Evolutionary conservation across 2,797 vertebrate genomes (phyloP).

Genomic region (Eulemur rubriventer): DNA sequence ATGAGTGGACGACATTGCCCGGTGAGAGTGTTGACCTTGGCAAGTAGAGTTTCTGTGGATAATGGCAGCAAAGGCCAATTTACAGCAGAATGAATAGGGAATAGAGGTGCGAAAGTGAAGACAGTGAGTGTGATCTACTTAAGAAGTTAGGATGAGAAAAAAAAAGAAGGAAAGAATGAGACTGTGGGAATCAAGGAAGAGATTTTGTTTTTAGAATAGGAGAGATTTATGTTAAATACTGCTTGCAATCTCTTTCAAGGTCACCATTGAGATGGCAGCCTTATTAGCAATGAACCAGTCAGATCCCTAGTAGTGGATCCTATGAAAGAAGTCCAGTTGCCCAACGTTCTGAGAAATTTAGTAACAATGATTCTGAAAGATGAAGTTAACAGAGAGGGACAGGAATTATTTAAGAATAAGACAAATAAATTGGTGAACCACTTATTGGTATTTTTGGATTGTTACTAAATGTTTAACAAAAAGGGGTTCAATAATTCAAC

Average conservation of each 20-base stretch:
- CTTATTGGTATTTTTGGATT: constrained; percentile 62
- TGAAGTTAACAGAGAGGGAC: constrained; percentile 42
- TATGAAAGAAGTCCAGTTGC: constrained; percentile 1
- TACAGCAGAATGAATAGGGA: constrained; percentile 43
- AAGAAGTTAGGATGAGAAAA: constrained; percentile 38
- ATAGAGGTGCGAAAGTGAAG: constrained; percentile 37
- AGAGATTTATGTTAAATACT: neutral
- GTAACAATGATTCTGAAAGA: constrained; percentile 34
- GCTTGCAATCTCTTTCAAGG: constrained; percentile 20
- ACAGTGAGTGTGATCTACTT: neutral
- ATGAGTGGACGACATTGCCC: constrained; percentile 31
- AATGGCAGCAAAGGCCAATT: constrained; percentile 24
- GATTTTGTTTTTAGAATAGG: neutral
- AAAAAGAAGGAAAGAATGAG: neutral
- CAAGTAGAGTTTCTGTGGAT: constrained; percentile 30
- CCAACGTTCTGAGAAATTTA: constrained; percentile 19
- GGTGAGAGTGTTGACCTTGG: constrained; percentile 48
- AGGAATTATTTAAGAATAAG: constrained; percentile 62
- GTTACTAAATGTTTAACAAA: constrained; percentile 69
- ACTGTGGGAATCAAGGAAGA: neutral
- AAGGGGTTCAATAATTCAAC: constrained; percentile 71
- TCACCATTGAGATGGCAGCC: neutral
- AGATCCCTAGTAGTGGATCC: neutral
- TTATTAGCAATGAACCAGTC: neutral
- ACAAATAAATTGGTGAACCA: constrained; percentile 58